Percentiles rank a stretch among this genome's conserved stretches.
phyloP scores from a whole-genome alignment of 1,140 invertebrate genomes.

The Ectropis grisescens region DNA sequence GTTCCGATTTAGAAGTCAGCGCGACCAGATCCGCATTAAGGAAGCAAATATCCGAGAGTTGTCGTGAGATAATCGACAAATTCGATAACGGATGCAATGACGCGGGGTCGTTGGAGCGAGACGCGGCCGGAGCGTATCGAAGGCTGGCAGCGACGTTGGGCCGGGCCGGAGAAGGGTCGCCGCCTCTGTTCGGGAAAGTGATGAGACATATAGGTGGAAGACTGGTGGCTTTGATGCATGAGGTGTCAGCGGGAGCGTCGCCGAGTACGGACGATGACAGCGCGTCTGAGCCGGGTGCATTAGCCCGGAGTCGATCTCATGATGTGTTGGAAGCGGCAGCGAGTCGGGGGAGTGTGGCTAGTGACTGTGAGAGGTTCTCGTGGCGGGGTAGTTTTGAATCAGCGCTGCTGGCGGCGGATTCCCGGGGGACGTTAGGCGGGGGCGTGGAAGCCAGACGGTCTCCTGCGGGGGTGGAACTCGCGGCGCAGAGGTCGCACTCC shows the following conservation, averaged over 20 bases:
- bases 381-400: slow-evolving; percentile 93
- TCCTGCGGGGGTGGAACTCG: slow-evolving; percentile 83
- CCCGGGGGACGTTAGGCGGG: slow-evolving; percentile 80
- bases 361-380: slow-evolving; percentile 89
- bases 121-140: slow-evolving; percentile 87
- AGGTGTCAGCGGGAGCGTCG: slow-evolving; percentile 86
- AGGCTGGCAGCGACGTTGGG: slow-evolving; percentile 85
- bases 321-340: slow-evolving; percentile 76
- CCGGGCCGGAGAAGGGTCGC: slow-evolving; percentile 81
- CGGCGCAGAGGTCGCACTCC: slow-evolving; percentile 82
- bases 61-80: slow-evolving; percentile 89
- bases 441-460: slow-evolving; percentile 82
- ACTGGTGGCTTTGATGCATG: slow-evolving; percentile 93
- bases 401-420: slow-evolving; percentile 85
- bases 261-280: slow-evolving; percentile 85
- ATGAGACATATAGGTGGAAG: slow-evolving; percentile 93
- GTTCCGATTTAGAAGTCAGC: slow-evolving; percentile 84
- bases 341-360: slow-evolving; percentile 80
- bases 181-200: slow-evolving; percentile 90
- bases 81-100: slow-evolving; percentile 78
- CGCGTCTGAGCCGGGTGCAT: slow-evolving; percentile 71
- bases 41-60: slow-evolving; percentile 89
- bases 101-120: slow-evolving; percentile 76
- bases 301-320: slow-evolving; percentile 78
- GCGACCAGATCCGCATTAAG: slow-evolving; percentile 81